phyloP scores from a whole-genome alignment of 64 coral and sea anemone species.

The Dendronephthya gigantea region DNA sequence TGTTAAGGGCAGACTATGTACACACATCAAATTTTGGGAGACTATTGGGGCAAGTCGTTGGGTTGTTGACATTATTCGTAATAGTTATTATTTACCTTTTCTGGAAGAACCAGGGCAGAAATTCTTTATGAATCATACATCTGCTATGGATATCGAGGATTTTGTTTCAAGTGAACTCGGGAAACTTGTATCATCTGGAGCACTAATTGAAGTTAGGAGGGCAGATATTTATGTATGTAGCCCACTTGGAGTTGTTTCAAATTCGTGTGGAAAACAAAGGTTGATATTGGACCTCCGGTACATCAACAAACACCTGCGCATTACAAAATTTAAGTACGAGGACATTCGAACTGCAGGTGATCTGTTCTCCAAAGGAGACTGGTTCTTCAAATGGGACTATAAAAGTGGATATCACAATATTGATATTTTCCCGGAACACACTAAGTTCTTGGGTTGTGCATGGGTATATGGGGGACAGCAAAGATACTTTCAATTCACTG shows the following conservation, averaged over 20 bases:
- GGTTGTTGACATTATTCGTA: too few relatives aligned
- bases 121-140: conserved; percentile 35
- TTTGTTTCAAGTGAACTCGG: conserved; percentile 35
- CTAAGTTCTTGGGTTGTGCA: background rate
- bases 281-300: conserved; percentile 37
- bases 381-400: conserved; percentile 47
- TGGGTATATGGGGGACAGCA: background rate
- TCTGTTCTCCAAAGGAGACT: conserved; percentile 36
- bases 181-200: conserved; percentile 32
- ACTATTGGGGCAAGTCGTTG: too few relatives aligned
- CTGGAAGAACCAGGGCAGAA: too few relatives aligned
- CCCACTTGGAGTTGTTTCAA: too few relatives aligned
- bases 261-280: conserved; percentile 37
- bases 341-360: conserved; percentile 43
- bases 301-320: conserved; percentile 32
- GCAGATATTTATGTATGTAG: conserved; percentile 27
- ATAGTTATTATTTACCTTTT: too few relatives aligned
- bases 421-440: background rate
- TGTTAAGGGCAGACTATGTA: too few relatives aligned
- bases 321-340: conserved; percentile 43
- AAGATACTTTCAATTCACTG: background rate
- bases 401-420: conserved; percentile 42
- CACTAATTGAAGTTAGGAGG: conserved; percentile 15
- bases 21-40: too few relatives aligned
- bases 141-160: background rate